Percentiles rank a stretch among this genome's conserved stretches.
Evolutionary conservation across 2,888 invertebrate species (phyloP).

Genomic region (Tipula confusa): DNA sequence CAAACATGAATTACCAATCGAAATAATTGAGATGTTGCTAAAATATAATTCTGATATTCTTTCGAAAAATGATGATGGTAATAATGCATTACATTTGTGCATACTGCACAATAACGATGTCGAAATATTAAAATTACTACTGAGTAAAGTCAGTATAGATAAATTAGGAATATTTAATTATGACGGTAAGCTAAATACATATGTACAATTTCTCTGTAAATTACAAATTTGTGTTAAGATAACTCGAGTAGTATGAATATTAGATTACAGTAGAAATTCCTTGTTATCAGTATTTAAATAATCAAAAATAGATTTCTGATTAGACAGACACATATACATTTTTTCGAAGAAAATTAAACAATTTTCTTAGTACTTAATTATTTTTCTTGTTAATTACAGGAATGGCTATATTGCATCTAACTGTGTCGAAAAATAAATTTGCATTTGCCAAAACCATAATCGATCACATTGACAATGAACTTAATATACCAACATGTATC

Average conservation of each 20-base stretch:
- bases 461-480: neutral
- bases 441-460: neutral
- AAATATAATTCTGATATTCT: constrained; percentile 39
- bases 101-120: constrained; percentile 39
- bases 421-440: constrained; percentile 9
- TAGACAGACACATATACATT: neutral
- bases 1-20: constrained; percentile 39
- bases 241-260: neutral
- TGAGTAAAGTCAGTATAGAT: constrained; percentile 41
- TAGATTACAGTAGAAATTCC: too few relatives aligned
- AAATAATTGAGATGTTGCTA: constrained; percentile 40
- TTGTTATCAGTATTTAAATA: constrained; percentile 20
- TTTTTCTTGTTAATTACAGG: neutral
- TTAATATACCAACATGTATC: neutral
- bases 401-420: neutral
- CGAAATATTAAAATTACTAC: constrained; percentile 39
- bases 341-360: neutral
- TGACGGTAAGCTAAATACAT: constrained; percentile 39
- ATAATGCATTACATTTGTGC: constrained; percentile 45
- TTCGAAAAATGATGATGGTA: constrained; percentile 41
- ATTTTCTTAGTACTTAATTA: neutral
- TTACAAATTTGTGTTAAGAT: neutral
- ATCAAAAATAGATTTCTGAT: neutral
- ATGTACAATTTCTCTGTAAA: neutral
- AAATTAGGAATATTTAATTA: constrained; percentile 42